Evolutionary conservation across 2,888 invertebrate species (phyloP), one percentile per base, ranked within the genome.

Genomic region (Tetragonula carbonaria): DNA sequence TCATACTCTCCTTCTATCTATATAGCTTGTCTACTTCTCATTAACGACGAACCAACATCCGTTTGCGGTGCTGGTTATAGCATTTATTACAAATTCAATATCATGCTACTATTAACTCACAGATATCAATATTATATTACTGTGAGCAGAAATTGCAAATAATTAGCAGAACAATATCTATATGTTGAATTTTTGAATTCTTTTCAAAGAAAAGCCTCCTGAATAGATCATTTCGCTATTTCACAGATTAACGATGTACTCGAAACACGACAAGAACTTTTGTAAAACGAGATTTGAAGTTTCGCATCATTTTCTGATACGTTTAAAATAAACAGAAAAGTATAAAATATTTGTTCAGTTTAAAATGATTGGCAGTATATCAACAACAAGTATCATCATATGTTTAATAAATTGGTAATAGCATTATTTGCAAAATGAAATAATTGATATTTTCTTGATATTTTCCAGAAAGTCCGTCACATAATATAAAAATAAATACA

Each of bases 41-140:
- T 74, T 74, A 74, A 23, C 65, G 65, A 65, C 18, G 65, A 65
- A 66, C 53, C 65, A 65, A 74, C 53, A 66, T 74, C 65, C 74
- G 74, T 65, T 55, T 66, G 38, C 23, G 6, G 3, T 8, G 23
- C 23, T 74, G 59, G 21, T 76, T 76, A 76, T 16, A 21, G 59
- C 57, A 28, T 68, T 68, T 76, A 68, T 74, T 74, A 65, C 53
- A 66, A 74, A 66, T 63, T 73, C 62, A 63, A 73, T 55, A 55
- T 18, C 21, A 5, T 16, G 33, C 33, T 21, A 45, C 21, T 16
- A 38, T 66, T 66, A 65, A 66, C 18, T 53, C 74, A 21, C 14
- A 4, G 16, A 38, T 55, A 65, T 28, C 62, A 62, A 50, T 66
- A 55, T 51, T 23, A 18, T 23, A 74, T 65, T 65, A 23, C 18